phyloP scores from a whole-genome alignment of 53 echinoderm and acorn worm genomes.

The Patiria pectinifera region DNA sequence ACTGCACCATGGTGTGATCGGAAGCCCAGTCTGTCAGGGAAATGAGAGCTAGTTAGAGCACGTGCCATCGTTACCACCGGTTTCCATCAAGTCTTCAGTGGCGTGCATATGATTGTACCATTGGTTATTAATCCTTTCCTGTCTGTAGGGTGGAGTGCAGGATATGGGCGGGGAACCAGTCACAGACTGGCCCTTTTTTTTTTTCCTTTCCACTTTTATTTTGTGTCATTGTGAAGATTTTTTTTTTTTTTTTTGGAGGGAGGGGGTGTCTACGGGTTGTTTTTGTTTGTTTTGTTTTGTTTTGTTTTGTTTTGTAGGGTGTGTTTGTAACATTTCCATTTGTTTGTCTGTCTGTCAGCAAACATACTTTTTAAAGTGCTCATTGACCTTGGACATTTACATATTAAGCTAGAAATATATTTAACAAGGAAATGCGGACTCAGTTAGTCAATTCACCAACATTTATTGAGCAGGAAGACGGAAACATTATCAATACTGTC shows the following conservation, averaged over 20 bases:
- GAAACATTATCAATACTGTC: no score
- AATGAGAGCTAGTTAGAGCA: background rate
- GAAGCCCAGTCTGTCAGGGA: conserved; percentile 34
- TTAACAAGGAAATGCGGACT: no score
- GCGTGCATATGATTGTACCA: background rate
- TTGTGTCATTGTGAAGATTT: background rate
- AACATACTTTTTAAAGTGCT: no score
- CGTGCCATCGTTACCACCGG: background rate
- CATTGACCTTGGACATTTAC: no score
- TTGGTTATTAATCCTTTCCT: conserved; percentile 48
- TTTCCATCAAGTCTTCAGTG: background rate
- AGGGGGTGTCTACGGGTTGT: no score
- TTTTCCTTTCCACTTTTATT: background rate
- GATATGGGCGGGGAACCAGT: conserved; percentile 43
- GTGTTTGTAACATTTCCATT: no score
- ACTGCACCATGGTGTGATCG: conserved; percentile 47
- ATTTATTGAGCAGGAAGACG: no score
- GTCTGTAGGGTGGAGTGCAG: conserved; percentile 42
- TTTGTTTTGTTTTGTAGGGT: background rate
- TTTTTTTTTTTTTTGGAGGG: background rate
- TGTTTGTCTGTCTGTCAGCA: no score
- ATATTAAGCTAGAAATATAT: no score
- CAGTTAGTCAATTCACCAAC: no score
- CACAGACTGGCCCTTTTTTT: background rate
- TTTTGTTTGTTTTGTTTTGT: background rate